Evolutionary conservation across 2,797 vertebrate species (phyloP), one percentile per base, ranked within the genome.

Genomic region (Lepilemur septentrionalis): DNA sequence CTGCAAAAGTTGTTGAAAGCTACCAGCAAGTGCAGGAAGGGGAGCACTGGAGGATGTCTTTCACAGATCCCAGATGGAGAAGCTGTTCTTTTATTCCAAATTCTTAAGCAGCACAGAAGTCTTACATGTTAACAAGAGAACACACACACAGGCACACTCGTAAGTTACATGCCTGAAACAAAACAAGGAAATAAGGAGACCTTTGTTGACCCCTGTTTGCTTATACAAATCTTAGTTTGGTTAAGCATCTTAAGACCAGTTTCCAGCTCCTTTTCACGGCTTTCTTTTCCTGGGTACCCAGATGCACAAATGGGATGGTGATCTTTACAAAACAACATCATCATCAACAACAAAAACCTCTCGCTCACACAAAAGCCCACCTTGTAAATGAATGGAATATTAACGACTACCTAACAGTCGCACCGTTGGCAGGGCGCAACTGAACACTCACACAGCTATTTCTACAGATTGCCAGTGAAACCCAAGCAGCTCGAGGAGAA

Each of bases 401-500:
- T 98, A 98, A 98, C 94, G 90, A 97, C 96, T 86, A 79, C 94
- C 95, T 97, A 97, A 93, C 96, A 98, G 97, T 96, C 72, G 97
- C 97, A 98, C 98, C 97, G 94, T 98, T 97, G 97, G 97, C 95
- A 98, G 97, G 97, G 97, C 30, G 96, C 98, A 98, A 97, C 97
- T 97, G 97, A 98, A 97, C 98, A 92, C 98, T 98, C 97, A 95
- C 98, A 98, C 61, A 96, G 98, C 97, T 98, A 95, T 97, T 97
- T 76, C 52, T 97, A 92, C 98, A 98, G 97, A 97, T 96, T 98
- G 98, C 98, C 98, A 97, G 98, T 94, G 98, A 98, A 98, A 98
- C 98, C 97, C 97, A 96, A 98, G 96, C 97, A 98, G 98, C 97
- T 98, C 98, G 97, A 97, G 96, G 98, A 98, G 98, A 98, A 98